These are phyloP conservation scores for Lepidocyrtoides sp. DNA, from an alignment of 2,888 invertebrate species.

Conservation along the genomic window DNA sequence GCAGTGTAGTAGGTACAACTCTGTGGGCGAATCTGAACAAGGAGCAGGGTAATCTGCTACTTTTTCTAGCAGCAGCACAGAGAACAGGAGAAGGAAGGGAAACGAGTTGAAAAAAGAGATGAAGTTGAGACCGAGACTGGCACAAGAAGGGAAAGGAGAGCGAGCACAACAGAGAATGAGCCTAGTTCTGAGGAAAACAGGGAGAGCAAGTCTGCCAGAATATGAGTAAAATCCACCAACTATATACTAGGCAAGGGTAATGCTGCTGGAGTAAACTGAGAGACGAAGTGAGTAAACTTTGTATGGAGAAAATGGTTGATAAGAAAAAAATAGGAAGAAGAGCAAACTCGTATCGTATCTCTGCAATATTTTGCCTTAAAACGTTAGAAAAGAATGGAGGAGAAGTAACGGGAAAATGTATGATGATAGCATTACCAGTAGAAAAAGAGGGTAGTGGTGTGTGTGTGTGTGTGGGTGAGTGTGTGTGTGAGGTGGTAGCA, in stretches of 20 bases:
- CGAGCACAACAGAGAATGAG: constrained; percentile 27
- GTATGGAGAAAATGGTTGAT: neutral
- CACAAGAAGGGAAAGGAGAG: constrained; percentile 23
- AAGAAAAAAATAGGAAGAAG: neutral
- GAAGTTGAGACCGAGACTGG: neutral
- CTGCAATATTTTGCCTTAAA: neutral
- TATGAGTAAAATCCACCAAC: neutral
- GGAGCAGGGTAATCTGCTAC: constrained; percentile 79
- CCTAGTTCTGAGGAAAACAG: neutral
- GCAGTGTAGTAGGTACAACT: neutral
- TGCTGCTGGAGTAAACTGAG: no score
- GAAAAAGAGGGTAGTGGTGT: constrained; percentile 10
- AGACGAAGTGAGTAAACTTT: neutral
- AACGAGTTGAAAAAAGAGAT: neutral
- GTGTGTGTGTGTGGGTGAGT: no score
- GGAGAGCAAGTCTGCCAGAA: constrained; percentile 10
- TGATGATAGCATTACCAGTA: neutral
- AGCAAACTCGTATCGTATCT: neutral
- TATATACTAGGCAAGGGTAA: neutral
- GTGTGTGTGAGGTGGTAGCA: no score
- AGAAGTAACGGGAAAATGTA: neutral
- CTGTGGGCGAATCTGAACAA: neutral
- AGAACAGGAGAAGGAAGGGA: neutral
- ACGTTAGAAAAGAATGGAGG: neutral
- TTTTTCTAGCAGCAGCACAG: neutral